A percentile compares a stretch with the other conserved stretches of the same genome.
Evolutionary conservation across 2,888 invertebrate species (phyloP).

Genomic region (Lordiphosa andalusiaca): DNA sequence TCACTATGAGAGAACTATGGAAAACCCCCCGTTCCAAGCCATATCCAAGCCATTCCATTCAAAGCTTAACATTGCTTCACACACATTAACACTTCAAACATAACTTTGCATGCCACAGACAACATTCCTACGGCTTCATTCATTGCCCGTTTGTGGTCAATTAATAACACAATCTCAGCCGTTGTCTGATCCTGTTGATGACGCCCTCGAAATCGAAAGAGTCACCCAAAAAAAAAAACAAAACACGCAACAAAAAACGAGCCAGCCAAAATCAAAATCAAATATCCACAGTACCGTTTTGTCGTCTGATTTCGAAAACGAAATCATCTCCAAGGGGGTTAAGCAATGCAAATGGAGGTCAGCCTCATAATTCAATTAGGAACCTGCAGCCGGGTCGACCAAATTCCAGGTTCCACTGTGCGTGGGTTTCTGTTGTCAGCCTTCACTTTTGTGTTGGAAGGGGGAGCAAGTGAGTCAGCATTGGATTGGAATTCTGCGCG

Average conservation of each 20-base stretch:
- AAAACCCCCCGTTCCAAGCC: too few species aligned
- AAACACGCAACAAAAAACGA: conserved; percentile 2
- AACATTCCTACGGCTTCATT: conserved; percentile 57
- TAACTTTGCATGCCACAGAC: conserved; percentile 32
- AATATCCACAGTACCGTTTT: conserved; percentile 61
- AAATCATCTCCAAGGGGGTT: conserved; percentile 44
- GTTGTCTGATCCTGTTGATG: conserved; percentile 2
- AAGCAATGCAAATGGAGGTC: conserved; percentile 69
- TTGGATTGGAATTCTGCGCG: conserved; percentile 71
- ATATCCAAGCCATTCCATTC: too few species aligned
- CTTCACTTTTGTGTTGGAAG: conserved; percentile 57
- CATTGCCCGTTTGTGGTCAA: conserved; percentile 47
- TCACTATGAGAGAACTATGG: too few species aligned
- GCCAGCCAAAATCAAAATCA: conserved; percentile 31
- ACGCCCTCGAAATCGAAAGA: conserved; percentile 3
- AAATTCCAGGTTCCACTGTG: conserved; percentile 61
- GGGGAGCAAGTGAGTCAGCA: conserved; percentile 58
- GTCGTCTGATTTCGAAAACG: conserved; percentile 53
- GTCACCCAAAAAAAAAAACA: conserved; percentile 27
- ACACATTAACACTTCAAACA: conserved; percentile 4
- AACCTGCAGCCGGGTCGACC: conserved; percentile 60
- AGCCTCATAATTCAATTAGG: conserved; percentile 72
- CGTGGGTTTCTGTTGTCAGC: conserved; percentile 60
- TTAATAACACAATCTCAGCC: conserved; percentile 36
- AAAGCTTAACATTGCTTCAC: conserved; percentile 2